phyloP scores from a whole-genome alignment of 1,140 invertebrate species.

The Musca domestica region DNA sequence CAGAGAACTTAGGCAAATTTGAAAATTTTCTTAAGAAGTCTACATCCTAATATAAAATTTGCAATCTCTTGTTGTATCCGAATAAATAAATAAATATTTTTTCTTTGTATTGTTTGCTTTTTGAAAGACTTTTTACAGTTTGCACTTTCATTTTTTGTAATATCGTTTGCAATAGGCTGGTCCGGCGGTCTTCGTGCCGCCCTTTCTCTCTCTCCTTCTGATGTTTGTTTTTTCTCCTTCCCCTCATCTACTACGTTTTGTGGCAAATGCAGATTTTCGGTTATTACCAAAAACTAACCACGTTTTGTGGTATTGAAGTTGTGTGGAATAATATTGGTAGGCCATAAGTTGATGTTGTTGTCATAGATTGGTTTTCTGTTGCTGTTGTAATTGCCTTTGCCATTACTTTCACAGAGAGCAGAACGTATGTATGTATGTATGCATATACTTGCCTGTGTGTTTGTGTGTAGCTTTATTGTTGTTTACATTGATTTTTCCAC shows the following conservation, averaged over 20 bases:
- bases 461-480: background rate
- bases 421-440: too few species aligned
- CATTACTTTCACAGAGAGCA: too few species aligned
- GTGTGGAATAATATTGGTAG: slow-evolving; percentile 55
- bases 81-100: too few species aligned
- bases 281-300: slow-evolving; percentile 54
- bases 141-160: slow-evolving; percentile 7
- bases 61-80: too few species aligned
- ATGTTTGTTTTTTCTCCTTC: background rate
- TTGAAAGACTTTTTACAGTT: background rate
- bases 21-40: too few species aligned
- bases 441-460: too few species aligned
- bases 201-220: background rate
- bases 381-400: slow-evolving; percentile 30
- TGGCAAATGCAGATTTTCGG: slow-evolving; percentile 54
- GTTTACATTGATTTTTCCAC: slow-evolving; percentile 20
- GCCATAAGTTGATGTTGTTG: slow-evolving; percentile 39
- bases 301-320: slow-evolving; percentile 55
- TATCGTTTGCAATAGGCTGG: background rate
- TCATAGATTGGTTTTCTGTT: background rate
- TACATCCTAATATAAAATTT: too few species aligned
- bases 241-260: slow-evolving; percentile 29
- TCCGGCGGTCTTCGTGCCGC: background rate
- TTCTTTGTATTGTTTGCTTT: background rate
- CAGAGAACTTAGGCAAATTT: too few species aligned